Evolutionary conservation across 2,797 vertebrate genomes (phyloP).

Genomic region (Pseudopleuronectes americanus): DNA sequence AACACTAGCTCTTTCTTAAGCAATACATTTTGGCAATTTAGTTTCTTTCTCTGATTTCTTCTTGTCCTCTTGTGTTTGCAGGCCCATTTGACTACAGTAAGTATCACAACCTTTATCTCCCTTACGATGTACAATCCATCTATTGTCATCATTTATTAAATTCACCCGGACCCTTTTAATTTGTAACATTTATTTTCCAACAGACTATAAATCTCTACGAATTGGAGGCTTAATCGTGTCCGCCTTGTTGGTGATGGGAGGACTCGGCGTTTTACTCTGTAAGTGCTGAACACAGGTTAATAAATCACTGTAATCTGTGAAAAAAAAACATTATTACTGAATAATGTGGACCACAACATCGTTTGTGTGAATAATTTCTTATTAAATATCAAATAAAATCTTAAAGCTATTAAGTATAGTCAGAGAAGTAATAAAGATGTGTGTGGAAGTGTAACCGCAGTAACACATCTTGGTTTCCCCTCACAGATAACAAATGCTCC

Average conservation of each 20-base stretch:
- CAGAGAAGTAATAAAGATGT: background rate
- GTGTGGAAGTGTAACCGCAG: background rate
- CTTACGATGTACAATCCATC: background rate
- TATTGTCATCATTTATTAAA: too few relatives aligned
- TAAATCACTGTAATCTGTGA: background rate
- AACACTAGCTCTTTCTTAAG: background rate
- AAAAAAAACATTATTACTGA: too few relatives aligned
- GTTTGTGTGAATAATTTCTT: background rate
- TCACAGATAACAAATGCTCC: slow-evolving; percentile 75
- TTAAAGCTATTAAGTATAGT: background rate
- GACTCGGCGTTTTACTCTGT: slow-evolving; percentile 73
- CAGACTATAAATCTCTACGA: slow-evolving; percentile 84
- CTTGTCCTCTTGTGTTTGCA: slow-evolving; percentile 34
- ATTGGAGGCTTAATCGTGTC: slow-evolving; percentile 80
- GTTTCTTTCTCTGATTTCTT: background rate
- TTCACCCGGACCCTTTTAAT: background rate
- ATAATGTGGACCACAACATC: background rate
- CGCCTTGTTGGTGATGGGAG: slow-evolving; percentile 73
- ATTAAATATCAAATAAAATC: too few relatives aligned
- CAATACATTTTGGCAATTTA: background rate
- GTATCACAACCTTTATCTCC: slow-evolving; percentile 37
- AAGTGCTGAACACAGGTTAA: slow-evolving; percentile 57
- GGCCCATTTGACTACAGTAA: slow-evolving; percentile 85
- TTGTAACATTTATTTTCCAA: slow-evolving; percentile 3
- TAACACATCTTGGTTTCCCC: slow-evolving; percentile 44